Percentiles rank a stretch among this genome's conserved stretches.
Evolutionary conservation across 64 coral and sea anemone genomes (phyloP).

Genomic region (Dendrophyllia cribrosa): DNA sequence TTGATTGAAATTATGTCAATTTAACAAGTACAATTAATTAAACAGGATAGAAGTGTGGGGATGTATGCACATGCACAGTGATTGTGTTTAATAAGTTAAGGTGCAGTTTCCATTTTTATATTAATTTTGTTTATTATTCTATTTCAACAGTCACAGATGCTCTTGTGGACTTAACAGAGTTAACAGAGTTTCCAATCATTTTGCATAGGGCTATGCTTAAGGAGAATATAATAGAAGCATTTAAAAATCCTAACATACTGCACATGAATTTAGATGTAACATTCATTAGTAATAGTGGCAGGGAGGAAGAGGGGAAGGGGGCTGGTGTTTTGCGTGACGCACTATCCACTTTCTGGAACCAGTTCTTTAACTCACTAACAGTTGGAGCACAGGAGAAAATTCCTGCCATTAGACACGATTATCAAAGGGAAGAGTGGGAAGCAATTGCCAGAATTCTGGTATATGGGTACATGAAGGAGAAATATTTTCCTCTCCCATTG

Average conservation of each 20-base stretch:
- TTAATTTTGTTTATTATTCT: no score
- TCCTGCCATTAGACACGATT: constrained; percentile 78
- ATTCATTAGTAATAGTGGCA: not conserved
- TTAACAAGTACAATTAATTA: no score
- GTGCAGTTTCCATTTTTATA: no score
- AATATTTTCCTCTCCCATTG: constrained; percentile 73
- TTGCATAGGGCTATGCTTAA: not conserved
- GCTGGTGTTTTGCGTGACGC: no score
- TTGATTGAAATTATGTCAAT: no score
- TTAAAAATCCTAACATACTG: not conserved
- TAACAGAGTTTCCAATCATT: not conserved
- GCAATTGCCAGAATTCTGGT: constrained; percentile 67
- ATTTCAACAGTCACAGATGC: no score
- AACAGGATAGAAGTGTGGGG: no score
- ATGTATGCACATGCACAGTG: no score
- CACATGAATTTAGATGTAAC: no score
- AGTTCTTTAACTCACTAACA: constrained; percentile 56
- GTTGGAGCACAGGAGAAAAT: constrained; percentile 73
- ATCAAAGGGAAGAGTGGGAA: constrained; percentile 70
- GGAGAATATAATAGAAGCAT: not conserved
- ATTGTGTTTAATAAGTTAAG: no score
- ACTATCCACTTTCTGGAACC: constrained; percentile 76
- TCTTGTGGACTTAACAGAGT: not conserved
- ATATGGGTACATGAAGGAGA: no score
- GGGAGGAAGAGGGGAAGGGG: constrained; percentile 5